Evolutionary conservation across 2,797 vertebrate genomes (phyloP).

Genomic region (Xenentodon cancila): DNA sequence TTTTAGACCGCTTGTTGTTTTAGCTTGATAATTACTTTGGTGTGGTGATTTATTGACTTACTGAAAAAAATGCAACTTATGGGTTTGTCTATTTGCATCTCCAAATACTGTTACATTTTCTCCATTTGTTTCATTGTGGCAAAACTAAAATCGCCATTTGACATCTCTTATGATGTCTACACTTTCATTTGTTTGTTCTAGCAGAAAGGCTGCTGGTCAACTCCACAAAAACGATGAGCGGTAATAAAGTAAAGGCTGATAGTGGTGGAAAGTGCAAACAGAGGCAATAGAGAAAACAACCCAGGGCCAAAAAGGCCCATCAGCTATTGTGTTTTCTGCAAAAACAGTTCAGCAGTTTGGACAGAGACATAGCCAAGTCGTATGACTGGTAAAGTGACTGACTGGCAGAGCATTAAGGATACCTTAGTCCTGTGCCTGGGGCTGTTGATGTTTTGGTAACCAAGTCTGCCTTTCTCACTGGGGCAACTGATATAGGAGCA

Average conservation of each 20-base stretch:
- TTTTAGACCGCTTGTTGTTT: no score
- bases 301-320: conserved; percentile 19
- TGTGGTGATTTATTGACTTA: no score
- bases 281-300: conserved; percentile 30
- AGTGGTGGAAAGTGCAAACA: conserved; percentile 16
- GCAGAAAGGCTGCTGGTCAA: conserved; percentile 10
- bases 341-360: conserved; percentile 42
- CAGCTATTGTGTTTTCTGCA: conserved; percentile 29
- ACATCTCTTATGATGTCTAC: conserved; percentile 14
- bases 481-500: conserved; percentile 26
- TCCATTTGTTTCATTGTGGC: no score
- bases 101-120: no score
- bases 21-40: no score
- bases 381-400: conserved; percentile 54
- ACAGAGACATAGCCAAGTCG: conserved; percentile 33
- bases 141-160: no score
- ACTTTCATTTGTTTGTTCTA: conserved; percentile 35
- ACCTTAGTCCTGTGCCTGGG: conserved; percentile 27
- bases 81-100: no score
- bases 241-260: conserved; percentile 3
- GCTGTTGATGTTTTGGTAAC: conserved; percentile 47
- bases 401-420: conserved; percentile 49
- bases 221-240: conserved; percentile 9
- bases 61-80: no score
- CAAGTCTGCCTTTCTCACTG: conserved; percentile 29